Evolutionary conservation across 1,140 invertebrate genomes (phyloP).

Genomic region (Ridgeia piscesae): DNA sequence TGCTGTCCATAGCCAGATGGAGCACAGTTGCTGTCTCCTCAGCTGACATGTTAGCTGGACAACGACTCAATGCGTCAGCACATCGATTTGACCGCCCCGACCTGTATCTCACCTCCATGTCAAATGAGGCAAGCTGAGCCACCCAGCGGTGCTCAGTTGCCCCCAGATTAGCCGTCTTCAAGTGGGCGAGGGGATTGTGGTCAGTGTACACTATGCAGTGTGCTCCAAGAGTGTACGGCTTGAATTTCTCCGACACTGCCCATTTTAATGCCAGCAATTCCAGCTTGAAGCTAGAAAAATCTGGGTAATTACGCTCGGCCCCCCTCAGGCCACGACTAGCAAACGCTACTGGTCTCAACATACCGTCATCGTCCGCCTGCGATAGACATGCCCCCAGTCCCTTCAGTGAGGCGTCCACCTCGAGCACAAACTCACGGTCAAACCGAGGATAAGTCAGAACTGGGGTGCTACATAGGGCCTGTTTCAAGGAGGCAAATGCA

Average conservation of each 20-base stretch:
- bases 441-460: not conserved
- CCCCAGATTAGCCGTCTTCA: not conserved
- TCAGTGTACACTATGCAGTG: not conserved
- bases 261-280: not conserved
- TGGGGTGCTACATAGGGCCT: not conserved
- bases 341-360: not conserved
- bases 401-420: not conserved
- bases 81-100: not conserved
- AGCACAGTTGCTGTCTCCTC: too few species aligned
- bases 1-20: not conserved
- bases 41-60: not conserved
- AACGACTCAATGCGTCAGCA: not conserved
- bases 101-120: too few species aligned
- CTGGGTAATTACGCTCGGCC: constrained; percentile 2
- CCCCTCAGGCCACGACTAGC: constrained; percentile 16
- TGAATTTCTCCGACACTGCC: not conserved
- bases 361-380: not conserved
- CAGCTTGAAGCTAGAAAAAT: not conserved
- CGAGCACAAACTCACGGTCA: not conserved
- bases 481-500: not conserved
- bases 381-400: not conserved
- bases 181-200: not conserved
- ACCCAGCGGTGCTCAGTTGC: not conserved
- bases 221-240: not conserved
- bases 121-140: not conserved